Percentiles rank a stretch among this genome's conserved stretches.
These are phyloP conservation scores for Lysiphlebus fabarum DNA, from an alignment of 1,140 invertebrate species.

Conservation along the genomic window DNA sequence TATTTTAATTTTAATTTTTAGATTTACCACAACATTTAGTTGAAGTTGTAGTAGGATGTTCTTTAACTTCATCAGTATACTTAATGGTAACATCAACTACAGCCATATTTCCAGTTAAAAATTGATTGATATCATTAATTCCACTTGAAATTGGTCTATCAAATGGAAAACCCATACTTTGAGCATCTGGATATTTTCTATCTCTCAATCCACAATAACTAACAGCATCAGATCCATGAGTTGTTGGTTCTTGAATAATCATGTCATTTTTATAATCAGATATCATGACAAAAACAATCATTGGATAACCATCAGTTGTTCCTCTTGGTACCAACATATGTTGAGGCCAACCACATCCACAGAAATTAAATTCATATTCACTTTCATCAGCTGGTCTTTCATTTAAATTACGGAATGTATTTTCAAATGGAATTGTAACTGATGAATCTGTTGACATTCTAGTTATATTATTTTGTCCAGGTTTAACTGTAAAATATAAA, in stretches of 20 bases:
- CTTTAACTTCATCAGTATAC: constrained; percentile 9
- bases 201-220: constrained; percentile 69
- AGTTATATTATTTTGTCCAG: constrained; percentile 52
- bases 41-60: too few relatives aligned
- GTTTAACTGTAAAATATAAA: constrained; percentile 50
- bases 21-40: too few relatives aligned
- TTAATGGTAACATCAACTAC: constrained; percentile 35
- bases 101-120: constrained; percentile 48
- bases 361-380: constrained; percentile 66
- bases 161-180: constrained; percentile 71
- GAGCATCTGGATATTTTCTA: constrained; percentile 63
- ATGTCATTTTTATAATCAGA: constrained; percentile 70
- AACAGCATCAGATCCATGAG: constrained; percentile 60
- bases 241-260: constrained; percentile 59
- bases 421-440: constrained; percentile 71
- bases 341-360: constrained; percentile 84
- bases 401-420: constrained; percentile 65
- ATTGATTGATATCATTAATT: constrained; percentile 39
- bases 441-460: constrained; percentile 65
- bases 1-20: too few relatives aligned
- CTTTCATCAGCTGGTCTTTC: constrained; percentile 54
- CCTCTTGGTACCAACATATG: constrained; percentile 80
- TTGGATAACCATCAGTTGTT: constrained; percentile 62
- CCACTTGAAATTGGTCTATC: constrained; percentile 53
- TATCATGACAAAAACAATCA: constrained; percentile 79